These are phyloP conservation scores for Mesitornis unicolor DNA, from an alignment of 2,113 vertebrate species.

Conservation along the genomic window DNA sequence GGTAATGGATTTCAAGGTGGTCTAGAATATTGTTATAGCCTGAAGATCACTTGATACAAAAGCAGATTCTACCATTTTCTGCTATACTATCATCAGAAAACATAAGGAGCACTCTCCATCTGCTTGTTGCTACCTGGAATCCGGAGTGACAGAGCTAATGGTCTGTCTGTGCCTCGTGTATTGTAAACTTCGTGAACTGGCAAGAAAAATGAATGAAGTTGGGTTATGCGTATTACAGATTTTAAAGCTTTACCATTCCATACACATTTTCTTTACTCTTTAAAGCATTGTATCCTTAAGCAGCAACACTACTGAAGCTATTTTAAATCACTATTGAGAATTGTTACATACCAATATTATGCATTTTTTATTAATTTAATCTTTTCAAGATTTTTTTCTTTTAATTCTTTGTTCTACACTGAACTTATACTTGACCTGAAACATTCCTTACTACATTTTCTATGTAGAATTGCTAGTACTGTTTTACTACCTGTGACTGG, in stretches of 20 bases:
- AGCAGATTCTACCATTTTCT: background rate
- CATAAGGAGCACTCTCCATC: background rate
- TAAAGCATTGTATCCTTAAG: background rate
- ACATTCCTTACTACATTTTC: background rate
- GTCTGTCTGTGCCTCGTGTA: background rate
- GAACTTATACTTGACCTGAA: background rate
- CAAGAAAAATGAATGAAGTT: slow-evolving; percentile 1
- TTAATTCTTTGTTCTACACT: background rate
- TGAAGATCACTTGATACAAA: background rate
- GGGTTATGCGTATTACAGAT: background rate
- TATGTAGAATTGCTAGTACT: background rate
- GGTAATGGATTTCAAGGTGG: background rate
- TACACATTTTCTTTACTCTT: background rate
- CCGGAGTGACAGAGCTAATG: background rate
- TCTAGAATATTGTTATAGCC: background rate
- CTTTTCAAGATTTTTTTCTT: background rate
- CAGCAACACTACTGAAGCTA: background rate
- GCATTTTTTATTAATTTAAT: background rate
- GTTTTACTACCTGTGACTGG: background rate
- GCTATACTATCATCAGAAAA: background rate
- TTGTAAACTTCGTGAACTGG: background rate
- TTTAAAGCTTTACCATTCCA: background rate
- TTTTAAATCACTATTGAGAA: background rate
- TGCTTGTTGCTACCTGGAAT: background rate
- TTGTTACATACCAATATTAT: background rate